These are phyloP conservation scores for Brachyptera risi DNA, from an alignment of 2,888 invertebrate species.

Conservation along the genomic window DNA sequence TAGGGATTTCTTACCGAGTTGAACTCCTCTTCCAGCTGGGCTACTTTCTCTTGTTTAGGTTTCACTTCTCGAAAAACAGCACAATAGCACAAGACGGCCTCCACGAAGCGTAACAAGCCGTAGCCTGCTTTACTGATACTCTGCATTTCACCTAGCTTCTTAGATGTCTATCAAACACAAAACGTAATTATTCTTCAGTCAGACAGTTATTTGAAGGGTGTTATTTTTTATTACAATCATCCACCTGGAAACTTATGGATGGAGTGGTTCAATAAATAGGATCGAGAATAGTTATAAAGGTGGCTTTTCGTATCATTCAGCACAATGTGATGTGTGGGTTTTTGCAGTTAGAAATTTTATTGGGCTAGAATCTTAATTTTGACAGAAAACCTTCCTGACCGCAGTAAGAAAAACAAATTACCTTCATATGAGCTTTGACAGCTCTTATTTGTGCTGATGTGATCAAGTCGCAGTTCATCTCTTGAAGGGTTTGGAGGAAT, in stretches of 20 bases:
- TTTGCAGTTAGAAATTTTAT: no score
- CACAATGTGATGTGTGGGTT: no score
- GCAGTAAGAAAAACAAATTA: no score
- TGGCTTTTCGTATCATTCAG: no score
- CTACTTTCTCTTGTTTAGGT: constrained; percentile 80
- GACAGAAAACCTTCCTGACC: no score
- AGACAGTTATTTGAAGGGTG: no score
- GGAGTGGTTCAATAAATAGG: neutral
- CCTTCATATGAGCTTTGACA: constrained; percentile 69
- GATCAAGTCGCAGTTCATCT: constrained; percentile 79
- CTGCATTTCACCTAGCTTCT: constrained; percentile 78
- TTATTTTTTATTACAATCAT: no score
- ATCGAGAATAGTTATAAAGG: no score
- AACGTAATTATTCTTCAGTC: no score
- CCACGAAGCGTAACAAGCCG: constrained; percentile 79
- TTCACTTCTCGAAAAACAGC: constrained; percentile 80
- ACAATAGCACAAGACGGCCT: constrained; percentile 86
- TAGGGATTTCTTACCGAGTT: constrained; percentile 43
- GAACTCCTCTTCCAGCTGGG: constrained; percentile 69
- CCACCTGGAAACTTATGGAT: no score
- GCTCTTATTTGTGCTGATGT: constrained; percentile 66
- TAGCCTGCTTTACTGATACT: constrained; percentile 80
- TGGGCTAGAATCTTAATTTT: no score
- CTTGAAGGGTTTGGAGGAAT: constrained; percentile 73
- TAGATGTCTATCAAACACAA: constrained; percentile 51